These are phyloP conservation scores for Sarcophaga bullata DNA, from an alignment of 1,140 invertebrate genomes.

Conservation along the genomic window DNA sequence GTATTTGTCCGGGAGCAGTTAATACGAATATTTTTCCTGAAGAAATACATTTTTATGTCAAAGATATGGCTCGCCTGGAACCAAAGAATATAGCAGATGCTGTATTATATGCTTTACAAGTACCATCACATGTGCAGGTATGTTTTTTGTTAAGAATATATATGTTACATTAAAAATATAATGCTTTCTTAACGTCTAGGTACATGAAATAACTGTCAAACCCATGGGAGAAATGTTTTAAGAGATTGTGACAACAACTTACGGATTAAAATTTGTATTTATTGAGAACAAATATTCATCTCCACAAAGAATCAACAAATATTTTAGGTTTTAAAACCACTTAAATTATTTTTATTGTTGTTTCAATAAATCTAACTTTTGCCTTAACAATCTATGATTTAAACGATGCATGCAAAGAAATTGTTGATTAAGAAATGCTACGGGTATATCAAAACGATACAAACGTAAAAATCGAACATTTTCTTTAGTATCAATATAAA, in stretches of 20 bases:
- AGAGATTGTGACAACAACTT: neutral
- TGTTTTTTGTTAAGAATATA: neutral
- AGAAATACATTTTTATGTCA: constrained; percentile 57
- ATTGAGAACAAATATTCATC: constrained; percentile 25
- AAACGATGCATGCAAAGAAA: constrained; percentile 87
- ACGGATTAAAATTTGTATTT: neutral
- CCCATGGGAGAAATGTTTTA: constrained; percentile 65
- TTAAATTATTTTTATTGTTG: neutral
- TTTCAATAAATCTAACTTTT: constrained; percentile 59
- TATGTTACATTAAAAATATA: neutral
- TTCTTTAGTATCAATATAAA: constrained; percentile 79
- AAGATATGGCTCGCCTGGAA: constrained; percentile 56
- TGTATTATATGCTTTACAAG: constrained; percentile 70
- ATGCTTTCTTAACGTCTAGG: constrained; percentile 51
- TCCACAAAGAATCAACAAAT: neutral
- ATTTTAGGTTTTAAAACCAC: neutral
- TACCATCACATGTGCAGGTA: constrained; percentile 71
- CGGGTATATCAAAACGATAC: constrained; percentile 89
- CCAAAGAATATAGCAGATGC: constrained; percentile 70
- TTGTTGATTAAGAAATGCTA: constrained; percentile 83
- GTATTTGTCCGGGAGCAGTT: constrained; percentile 72
- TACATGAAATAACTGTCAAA: constrained; percentile 65
- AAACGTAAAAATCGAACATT: constrained; percentile 78
- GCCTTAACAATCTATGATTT: constrained; percentile 69
- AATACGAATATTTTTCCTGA: constrained; percentile 69